phyloP scores from a whole-genome alignment of 2,888 invertebrate genomes.

The Tachina grossa region DNA sequence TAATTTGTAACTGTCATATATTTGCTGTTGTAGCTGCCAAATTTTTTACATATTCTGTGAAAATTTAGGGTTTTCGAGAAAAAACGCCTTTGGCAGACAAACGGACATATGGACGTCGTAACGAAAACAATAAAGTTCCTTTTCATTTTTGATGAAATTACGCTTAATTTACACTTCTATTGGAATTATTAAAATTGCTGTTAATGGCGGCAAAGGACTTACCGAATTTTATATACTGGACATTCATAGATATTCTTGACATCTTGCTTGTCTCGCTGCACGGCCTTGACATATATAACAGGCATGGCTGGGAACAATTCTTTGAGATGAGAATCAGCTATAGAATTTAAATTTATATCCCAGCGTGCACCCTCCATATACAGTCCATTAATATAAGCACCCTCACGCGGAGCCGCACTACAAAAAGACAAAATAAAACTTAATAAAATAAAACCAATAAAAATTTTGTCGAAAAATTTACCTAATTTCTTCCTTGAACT shows the following conservation, averaged over 20 bases:
- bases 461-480: conserved; percentile 80
- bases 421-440: background rate
- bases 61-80: no score
- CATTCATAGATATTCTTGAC: conserved; percentile 94
- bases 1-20: no score
- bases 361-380: conserved; percentile 98
- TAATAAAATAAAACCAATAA: conserved; percentile 11
- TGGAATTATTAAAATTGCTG: no score
- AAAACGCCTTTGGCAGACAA: no score
- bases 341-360: conserved; percentile 90
- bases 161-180: no score
- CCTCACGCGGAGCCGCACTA: conserved; percentile 93
- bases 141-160: no score
- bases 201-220: conserved; percentile 47
- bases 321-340: conserved; percentile 93
- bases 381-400: conserved; percentile 94
- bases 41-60: no score
- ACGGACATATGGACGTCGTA: no score
- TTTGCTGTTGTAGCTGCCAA: no score
- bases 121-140: no score
- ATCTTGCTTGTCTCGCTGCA: conserved; percentile 95
- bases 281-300: conserved; percentile 93
- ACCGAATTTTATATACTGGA: conserved; percentile 95
- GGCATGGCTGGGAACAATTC: conserved; percentile 96
- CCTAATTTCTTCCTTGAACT: conserved; percentile 91